Evolutionary conservation across 2,888 invertebrate genomes (phyloP), one percentile per base, ranked within the genome.

Genomic region (Habroteleia sp.): DNA sequence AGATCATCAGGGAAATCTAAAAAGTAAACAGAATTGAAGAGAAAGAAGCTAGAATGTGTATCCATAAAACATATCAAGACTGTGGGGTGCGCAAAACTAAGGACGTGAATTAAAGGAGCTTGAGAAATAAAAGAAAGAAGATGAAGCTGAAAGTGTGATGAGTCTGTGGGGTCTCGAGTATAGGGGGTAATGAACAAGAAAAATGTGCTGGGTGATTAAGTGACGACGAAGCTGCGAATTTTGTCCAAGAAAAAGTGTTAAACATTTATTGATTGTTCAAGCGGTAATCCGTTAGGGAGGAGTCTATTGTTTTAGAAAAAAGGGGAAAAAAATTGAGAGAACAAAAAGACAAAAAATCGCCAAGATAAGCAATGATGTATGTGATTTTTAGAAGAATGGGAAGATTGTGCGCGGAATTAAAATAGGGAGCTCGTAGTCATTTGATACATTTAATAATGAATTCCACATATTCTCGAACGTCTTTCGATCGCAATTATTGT

Each of bases 1-100:
- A 63, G 65, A 65, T 60, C 66, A 68, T 71, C 50, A 39, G 74
- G 35, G 42, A 54, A 39, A 44, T 50, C 50, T 35, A 50, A 42
- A 29, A 52, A 60, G 74, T 79, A 79, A 77, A 79, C 72, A 68
- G 60, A 11, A 14, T 58, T 33, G 65, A 76, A 60, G 68, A 60
- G 58, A 41, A 6, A 25, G 42, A 20, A 27, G 74, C 37, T 25
- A 23, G 29, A 65, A 41, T 23, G 48, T 17, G 54, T 46, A 42
- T 63, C 48, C 42, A 48, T 63, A 50, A 69, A 44, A 75, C 58
- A 68, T 68, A 62, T 48, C 29, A 13, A 44, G 37, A 13, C 11
- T 31, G 11, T 35, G 58, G 33, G 17, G 31, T 6, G 56, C 8
- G 16, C 33, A 52, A 73, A 44, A 56, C 37, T 4, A 52, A 50